These are phyloP conservation scores for Aporophyla nigra DNA, from an alignment of 2,888 invertebrate genomes.

Conservation along the genomic window DNA sequence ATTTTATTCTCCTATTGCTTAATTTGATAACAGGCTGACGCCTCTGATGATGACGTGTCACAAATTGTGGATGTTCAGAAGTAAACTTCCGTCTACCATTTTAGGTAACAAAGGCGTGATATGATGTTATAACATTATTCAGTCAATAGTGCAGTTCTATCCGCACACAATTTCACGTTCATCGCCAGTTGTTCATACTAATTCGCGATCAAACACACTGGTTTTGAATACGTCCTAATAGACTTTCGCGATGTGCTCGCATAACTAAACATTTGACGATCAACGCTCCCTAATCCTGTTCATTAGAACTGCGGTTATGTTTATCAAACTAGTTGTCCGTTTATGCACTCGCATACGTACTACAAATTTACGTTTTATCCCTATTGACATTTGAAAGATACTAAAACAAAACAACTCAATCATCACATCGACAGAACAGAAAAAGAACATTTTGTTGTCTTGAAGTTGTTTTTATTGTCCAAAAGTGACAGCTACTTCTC, in stretches of 20 bases:
- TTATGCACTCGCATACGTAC: constrained; percentile 1
- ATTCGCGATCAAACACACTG: constrained; percentile 23
- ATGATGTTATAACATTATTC: not conserved
- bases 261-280: constrained; percentile 35
- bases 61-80: not conserved
- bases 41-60: not conserved
- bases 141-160: not conserved
- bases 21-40: not conserved
- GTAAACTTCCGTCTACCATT: not conserved
- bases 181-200: constrained; percentile 12
- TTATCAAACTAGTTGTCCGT: not conserved
- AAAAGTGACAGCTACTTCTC: not conserved
- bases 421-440: too few species aligned
- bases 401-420: too few species aligned
- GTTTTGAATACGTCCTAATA: constrained; percentile 23
- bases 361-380: not conserved
- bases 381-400: not conserved
- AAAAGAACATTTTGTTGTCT: too few species aligned
- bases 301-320: constrained; percentile 17
- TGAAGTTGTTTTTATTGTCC: not conserved
- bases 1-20: not conserved
- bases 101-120: too few species aligned
- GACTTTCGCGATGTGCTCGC: constrained; percentile 11
- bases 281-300: constrained; percentile 34
- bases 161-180: not conserved